Evolutionary conservation across 2,888 invertebrate genomes (phyloP), one percentile per base, ranked within the genome.

Genomic region (Hyppa rectilinea): DNA sequence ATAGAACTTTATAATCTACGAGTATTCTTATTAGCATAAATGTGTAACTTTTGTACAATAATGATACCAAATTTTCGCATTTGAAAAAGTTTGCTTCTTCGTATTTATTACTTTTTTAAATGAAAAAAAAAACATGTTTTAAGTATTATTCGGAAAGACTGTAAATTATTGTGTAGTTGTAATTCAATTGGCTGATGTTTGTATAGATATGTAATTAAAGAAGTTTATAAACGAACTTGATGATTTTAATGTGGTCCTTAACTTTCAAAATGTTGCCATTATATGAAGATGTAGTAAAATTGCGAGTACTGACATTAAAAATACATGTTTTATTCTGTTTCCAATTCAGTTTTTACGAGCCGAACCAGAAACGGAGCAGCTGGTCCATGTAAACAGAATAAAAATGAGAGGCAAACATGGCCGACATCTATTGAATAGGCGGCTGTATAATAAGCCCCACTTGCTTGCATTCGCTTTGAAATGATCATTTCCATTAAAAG

Each of bases 71-170:
- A 96, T 94, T 94, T 91, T 92, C 90, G 94, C 94, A 94, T 94
- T 94, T 94, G 92, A 91, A 88, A 89, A 91, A 88, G 92, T 91
- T 92, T 92, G 95, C 95, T 94, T 94, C 92, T 92, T 93, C 89
- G 89, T 94, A 94, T 94, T 94, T 94, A 94, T 94, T 93, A 80
- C 77, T 92, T 93, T 93, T 93, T 91, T 91, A 90, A 92, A 89
- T 87, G 77, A 86, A 87, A 90, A 68, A 88, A 91, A 88, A 90
- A 68, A 88, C 90, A 88, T 90, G 91, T 92, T 93, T 91, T 91
- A 93, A 94, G 94, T 96, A 95, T 95, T 95, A 94, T 92, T 95
- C 92, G 91, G 93, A 93, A 96, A 96, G 95, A 96, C 95, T 96
- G 95, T 96, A 95, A 93, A 94, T 93, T 95, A 94, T 93, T 94